Evolutionary conservation across 2,113 vertebrate species (phyloP).

Genomic region (Heterotilapia buettikoferi): DNA sequence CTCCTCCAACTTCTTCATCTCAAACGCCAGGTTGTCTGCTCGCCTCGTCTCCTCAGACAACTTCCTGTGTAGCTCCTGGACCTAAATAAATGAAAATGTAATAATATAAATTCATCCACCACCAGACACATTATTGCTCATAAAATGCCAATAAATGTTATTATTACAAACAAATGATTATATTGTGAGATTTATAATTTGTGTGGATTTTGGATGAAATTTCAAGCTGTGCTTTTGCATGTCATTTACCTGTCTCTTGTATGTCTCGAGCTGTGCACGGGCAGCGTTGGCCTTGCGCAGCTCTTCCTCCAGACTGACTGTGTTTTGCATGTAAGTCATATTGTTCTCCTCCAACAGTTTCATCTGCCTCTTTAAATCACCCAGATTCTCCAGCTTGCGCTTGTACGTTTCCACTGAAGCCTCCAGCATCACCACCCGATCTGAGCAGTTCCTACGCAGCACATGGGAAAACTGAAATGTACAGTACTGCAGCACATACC

Average conservation of each 20-base stretch:
- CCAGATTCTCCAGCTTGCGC: slow-evolving; percentile 92
- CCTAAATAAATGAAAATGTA: slow-evolving; percentile 63
- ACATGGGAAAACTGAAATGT: neutral
- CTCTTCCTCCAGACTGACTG: slow-evolving; percentile 92
- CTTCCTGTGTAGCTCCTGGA: slow-evolving; percentile 90
- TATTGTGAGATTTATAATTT: neutral
- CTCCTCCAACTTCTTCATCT: slow-evolving; percentile 90
- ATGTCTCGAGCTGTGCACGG: slow-evolving; percentile 88
- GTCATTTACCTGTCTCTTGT: slow-evolving; percentile 85
- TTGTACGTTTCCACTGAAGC: slow-evolving; percentile 90
- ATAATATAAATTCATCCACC: neutral
- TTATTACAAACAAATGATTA: neutral
- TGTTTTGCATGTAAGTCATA: slow-evolving; percentile 96
- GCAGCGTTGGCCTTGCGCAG: slow-evolving; percentile 93
- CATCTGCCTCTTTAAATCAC: slow-evolving; percentile 89
- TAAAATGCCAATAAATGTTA: neutral
- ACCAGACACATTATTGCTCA: neutral
- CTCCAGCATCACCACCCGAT: slow-evolving; percentile 89
- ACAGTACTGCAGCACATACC: neutral
- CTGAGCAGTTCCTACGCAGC: slow-evolving; percentile 75
- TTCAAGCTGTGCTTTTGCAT: neutral
- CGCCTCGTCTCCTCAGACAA: slow-evolving; percentile 88
- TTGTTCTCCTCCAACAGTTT: slow-evolving; percentile 94
- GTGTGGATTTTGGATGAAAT: too few species aligned
- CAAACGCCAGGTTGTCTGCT: slow-evolving; percentile 89